Base-by-base conservation (phyloP, 2,113 vertebrate species). In the Phoenicopterus ruber region DNA sequence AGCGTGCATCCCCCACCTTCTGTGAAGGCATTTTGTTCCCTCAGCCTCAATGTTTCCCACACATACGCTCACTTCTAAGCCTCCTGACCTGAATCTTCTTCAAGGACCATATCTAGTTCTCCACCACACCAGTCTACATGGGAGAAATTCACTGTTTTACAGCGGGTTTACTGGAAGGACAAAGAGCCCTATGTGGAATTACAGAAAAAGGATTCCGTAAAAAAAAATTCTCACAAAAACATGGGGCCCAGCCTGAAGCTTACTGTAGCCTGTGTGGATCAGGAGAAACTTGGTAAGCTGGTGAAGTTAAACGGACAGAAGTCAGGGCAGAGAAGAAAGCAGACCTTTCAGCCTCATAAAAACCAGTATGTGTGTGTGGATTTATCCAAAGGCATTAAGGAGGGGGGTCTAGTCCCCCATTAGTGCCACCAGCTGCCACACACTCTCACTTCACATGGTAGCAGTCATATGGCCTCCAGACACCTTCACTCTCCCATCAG, bases 301-400 rank as follows among this genome's bases (percentile, higher is more conserved):
- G 8, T 19, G 19, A 54, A 67, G 17, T 10, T 50, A 70, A 69
- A 14, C 1, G 40, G 24, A 42, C 58, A 29, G 38, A 83, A 74
- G 25, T 17, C 31, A 69, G 47, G 52, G 58, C 47, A 82, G 57
- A 58, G 52, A 42, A 77, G 46, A 69, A 86, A 86, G 40, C 38
- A 52, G 61, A 38, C 2, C 15, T 86, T 95, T 57, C 19, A 62
- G 17, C 36, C 36, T 61, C 4, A 0, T 52, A n/a, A 77, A 93
- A 71, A 0, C 0, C 10, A 55, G 6, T 11, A 8, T 12, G 8
- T 28, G 13, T 3, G 3, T 10, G 34, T 38, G 67, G 5, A 21
- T 81, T 87, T 79, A 71, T 8, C 50, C 47, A 46, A 61, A 94
- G 54, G 38, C n/a, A n/a, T 22, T 82, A 11, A 67, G 42, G 44